Base-by-base conservation (phyloP, 2,888 invertebrate species). In the Mimas tiliae region DNA sequence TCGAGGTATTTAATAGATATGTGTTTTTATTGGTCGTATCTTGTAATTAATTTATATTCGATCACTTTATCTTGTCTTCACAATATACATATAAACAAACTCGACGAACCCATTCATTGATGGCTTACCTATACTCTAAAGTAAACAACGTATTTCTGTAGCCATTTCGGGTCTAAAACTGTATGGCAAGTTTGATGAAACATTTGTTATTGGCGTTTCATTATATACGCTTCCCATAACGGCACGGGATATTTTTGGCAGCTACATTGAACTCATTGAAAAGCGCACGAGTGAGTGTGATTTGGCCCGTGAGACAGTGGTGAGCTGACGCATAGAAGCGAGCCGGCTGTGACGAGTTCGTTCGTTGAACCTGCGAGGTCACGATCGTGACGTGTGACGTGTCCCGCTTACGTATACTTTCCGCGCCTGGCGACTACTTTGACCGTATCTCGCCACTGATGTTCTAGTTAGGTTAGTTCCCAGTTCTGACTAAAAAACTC, bases 291-390 rank as follows among this genome's bases (percentile, higher is more conserved):
- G 74, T 79, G 72, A 72, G 74, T 80, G 72, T 70, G 74, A 73
- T 65, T 74, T 73, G 70, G 74, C 72, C 73, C 78, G 76, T 74
- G 76, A 78, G 80, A 78, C 75, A 63, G 67, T 67, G 68, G 65
- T 68, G 65, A 70, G 85, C 83, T 90, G 90, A 88, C 89, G 89
- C 90, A 89, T 88, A 85, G 84, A 62, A 70, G 74, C 81, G 86
- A 74, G 87, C 81, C 77, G 64, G 77, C 86, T 84, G 88, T 88
- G 90, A 87, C 89, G 88, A 78, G 84, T 77, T 83, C 91, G 93
- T 91, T 88, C 93, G 89, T 93, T 93, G 93, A 93, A 91, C 93
- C 87, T 84, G 70, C 86, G 93, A 90, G 93, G 91, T 93, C 93
- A 93, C 89, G 91, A 91, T 87, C 91, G 83, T 89, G 89, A 88